Evolutionary conservation across 2,797 vertebrate genomes (phyloP).

Genomic region (Spinibarbus caldwelli): DNA sequence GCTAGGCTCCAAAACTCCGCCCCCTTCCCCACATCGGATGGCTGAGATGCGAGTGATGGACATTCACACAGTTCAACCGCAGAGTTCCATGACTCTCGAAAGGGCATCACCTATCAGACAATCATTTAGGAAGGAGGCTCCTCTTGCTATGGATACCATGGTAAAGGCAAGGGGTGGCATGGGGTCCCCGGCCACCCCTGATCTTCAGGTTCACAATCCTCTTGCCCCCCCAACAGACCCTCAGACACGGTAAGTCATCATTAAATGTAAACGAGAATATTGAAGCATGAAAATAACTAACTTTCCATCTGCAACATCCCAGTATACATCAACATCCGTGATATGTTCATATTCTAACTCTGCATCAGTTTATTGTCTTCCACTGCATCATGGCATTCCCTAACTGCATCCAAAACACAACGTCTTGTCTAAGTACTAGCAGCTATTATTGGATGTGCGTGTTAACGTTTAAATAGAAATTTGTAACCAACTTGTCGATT

Average conservation of each 20-base stretch:
- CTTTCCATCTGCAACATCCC: background rate
- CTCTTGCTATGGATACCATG: slow-evolving; percentile 67
- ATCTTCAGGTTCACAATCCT: slow-evolving; percentile 75
- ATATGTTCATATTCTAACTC: slow-evolving; percentile 43
- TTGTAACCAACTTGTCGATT: background rate
- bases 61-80: slow-evolving; percentile 79
- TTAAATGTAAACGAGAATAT: background rate
- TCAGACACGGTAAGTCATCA: slow-evolving; percentile 89
- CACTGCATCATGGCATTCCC: slow-evolving; percentile 49
- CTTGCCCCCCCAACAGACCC: slow-evolving; percentile 83
- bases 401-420: slow-evolving; percentile 51
- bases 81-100: slow-evolving; percentile 81
- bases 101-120: slow-evolving; percentile 90
- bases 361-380: slow-evolving; percentile 9
- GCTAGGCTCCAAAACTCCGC: slow-evolving; percentile 90
- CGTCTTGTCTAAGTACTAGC: slow-evolving; percentile 28
- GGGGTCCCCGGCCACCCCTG: slow-evolving; percentile 78
- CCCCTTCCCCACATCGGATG: slow-evolving; percentile 90
- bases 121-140: slow-evolving; percentile 89
- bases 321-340: background rate
- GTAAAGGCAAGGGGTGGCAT: slow-evolving; percentile 79
- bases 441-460: background rate
- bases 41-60: slow-evolving; percentile 89
- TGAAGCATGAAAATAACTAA: slow-evolving; percentile 18
- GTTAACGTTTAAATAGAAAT: background rate